Conservation (phyloP, 2,113 vertebrate genomes). For the Sturnus vulgaris region DNA sequence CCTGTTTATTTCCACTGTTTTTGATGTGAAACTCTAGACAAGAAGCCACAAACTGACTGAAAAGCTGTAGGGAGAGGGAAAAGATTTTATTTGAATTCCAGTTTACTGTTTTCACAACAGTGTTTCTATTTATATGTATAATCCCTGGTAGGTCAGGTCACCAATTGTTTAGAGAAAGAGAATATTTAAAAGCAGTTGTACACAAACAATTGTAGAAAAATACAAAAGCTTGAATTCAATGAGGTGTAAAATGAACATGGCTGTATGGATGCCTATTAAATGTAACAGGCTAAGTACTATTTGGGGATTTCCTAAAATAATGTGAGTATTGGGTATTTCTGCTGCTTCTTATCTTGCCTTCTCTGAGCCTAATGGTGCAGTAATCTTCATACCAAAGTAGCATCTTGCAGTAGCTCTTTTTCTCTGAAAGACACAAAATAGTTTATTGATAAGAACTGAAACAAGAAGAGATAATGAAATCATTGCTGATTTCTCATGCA, state of each 20-base stretch:
- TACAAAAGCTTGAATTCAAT: neutral
- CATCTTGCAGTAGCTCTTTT: neutral
- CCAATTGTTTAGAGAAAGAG: neutral
- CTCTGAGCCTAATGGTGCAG: neutral
- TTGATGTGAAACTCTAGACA: neutral
- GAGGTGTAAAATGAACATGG: neutral
- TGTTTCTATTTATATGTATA: neutral
- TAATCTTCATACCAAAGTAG: neutral
- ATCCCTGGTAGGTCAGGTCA: neutral
- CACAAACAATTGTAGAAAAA: neutral
- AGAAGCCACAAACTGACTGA: neutral
- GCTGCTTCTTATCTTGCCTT: neutral
- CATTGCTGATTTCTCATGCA: neutral
- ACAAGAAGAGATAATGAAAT: neutral
- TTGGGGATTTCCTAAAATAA: neutral
- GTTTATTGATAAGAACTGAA: neutral
- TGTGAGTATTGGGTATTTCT: neutral
- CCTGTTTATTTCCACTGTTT: conserved; percentile 4
- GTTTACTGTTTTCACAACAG: neutral
- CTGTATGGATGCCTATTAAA: neutral
- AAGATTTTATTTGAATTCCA: neutral
- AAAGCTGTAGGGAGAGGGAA: neutral
- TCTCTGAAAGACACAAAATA: neutral
- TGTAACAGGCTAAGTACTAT: neutral
- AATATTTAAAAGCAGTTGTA: neutral